Evolutionary conservation across 2,113 vertebrate species (phyloP), one percentile per base, ranked within the genome.

Genomic region (Sinocyclocheilus anshuiensis): DNA sequence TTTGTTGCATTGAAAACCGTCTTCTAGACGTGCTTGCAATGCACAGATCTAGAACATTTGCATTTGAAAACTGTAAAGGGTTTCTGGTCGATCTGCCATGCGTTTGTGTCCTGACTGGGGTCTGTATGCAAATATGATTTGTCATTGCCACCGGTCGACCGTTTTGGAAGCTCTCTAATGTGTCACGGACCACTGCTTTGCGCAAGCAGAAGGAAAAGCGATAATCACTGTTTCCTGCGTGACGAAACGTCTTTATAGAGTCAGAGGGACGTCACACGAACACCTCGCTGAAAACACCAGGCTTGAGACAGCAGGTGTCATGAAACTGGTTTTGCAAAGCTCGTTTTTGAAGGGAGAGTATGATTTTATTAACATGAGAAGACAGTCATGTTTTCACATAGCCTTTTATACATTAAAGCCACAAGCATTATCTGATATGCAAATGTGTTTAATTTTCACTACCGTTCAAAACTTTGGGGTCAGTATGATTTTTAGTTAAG

Each of bases 161-260:
- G 4, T 63, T 81, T 26, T 65, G 77, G 36, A 80, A 81, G 39
- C 39, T 67, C 39, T 81, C n/a, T 48, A 81, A 81, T 81, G 81
- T 83, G 26, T 83, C 63, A 83, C 18, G 65, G 45, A 83, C 65
- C 81, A 15, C 63, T 53, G 81, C 42, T 53, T 20, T 33, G 8
- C 63, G 18, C 39, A 53, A 69, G 75, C 81, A 71, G 65, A 85
- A 76, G 50, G 42, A 65, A 45, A 72, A 74, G 61, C 57, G 12
- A 93, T 93, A 93, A 94, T 94, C 92, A 94, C 90, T 92, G 93
- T 94, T 95, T 93, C 93, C 93, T 94, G 91, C 90, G 81, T 93
- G 92, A 94, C 83, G 90, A 85, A 80, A 84, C 39, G 80, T 84
- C 81, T 76, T 77, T 81, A 81, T 84, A 61, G 33, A 59, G 81